Base-by-base conservation (phyloP, 2,888 invertebrate species). In the Trichacis sp. region DNA sequence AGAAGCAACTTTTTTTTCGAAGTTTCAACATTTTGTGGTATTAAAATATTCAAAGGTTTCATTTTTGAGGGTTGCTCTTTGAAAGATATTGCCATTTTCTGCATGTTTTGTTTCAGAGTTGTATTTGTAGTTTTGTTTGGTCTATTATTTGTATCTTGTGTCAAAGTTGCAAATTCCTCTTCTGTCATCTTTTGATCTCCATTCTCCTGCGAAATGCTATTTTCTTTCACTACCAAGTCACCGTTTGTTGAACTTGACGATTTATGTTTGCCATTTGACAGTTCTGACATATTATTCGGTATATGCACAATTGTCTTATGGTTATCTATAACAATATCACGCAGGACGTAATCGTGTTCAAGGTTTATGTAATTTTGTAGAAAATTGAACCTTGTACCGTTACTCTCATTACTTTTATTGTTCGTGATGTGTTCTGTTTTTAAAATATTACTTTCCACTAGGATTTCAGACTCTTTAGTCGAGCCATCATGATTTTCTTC, bases 11-110 rank as follows among this genome's bases (percentile, higher is more conserved):
- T 81, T 6, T 64, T 67, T 11, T 64, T 69, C 3, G 64, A 45
- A 1, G 72, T 46, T 18, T 77, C 73, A 17, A 79, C 77, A 3
- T 70, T 60, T 4, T 74, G 55, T 0, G 80, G 79, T 57, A 80
- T 81, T 0, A 74, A 63, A 11, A 82, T 81, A 52, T 73, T 66
- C 5, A 82, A 58, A 6, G 80, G 81, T 33, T 74, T 66, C 51
- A 79, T 55, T 61, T 65, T 70, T 4, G 42, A 17, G 1, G 62
- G 62, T 48, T 20, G 51, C 46, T 59, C 45, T 59, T 63, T 61
- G 1, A 58, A 53, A 51, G 50, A 61, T 9, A 55, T 48, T n/a
- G 61, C 66, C 57, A 66, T 56, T 15, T 36, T 63, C 46, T 51
- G 38, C 19, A 70, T 17, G 15, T 52, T 49, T 36, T 46, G 43